phyloP scores from a whole-genome alignment of 2,113 vertebrate genomes.

The Cranoglanis bouderius region DNA sequence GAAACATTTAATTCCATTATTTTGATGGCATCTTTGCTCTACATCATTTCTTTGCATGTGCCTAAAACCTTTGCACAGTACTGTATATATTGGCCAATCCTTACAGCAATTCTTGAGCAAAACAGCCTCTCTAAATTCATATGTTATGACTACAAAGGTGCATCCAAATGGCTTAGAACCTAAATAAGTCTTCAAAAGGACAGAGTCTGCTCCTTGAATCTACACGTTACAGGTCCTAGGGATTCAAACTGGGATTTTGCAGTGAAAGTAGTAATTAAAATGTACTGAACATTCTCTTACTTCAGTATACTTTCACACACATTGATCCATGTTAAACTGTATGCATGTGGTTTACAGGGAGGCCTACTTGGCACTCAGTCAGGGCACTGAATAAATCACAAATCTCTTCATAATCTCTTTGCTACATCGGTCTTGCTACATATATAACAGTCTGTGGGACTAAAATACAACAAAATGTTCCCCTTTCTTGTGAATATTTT shows the following conservation, averaged over 20 bases:
- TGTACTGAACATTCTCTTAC: not conserved
- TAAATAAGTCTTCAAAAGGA: slow-evolving; percentile 44
- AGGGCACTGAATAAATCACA: slow-evolving; percentile 62
- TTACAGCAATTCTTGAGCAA: not conserved
- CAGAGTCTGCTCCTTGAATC: not conserved
- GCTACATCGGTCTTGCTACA: slow-evolving; percentile 38
- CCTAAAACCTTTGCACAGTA: too few relatives aligned
- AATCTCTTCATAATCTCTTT: slow-evolving; percentile 29
- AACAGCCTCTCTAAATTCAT: not conserved
- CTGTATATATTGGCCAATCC: not conserved
- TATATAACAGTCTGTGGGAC: slow-evolving; percentile 37
- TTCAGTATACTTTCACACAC: slow-evolving; percentile 24
- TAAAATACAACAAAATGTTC: not conserved
- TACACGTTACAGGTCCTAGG: not conserved
- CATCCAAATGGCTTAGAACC: slow-evolving; percentile 42
- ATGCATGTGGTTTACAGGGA: slow-evolving; percentile 45
- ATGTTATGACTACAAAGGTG: not conserved
- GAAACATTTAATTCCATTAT: too few relatives aligned
- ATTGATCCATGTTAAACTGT: slow-evolving; percentile 33
- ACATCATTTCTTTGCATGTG: too few relatives aligned
- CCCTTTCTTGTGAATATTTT: not conserved
- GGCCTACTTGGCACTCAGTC: slow-evolving; percentile 54
- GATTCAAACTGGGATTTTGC: not conserved
- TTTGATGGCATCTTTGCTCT: too few relatives aligned
- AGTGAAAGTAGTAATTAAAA: not conserved